These are phyloP conservation scores for Aporophyla nigra DNA, from an alignment of 2,888 invertebrate genomes.

Conservation along the genomic window DNA sequence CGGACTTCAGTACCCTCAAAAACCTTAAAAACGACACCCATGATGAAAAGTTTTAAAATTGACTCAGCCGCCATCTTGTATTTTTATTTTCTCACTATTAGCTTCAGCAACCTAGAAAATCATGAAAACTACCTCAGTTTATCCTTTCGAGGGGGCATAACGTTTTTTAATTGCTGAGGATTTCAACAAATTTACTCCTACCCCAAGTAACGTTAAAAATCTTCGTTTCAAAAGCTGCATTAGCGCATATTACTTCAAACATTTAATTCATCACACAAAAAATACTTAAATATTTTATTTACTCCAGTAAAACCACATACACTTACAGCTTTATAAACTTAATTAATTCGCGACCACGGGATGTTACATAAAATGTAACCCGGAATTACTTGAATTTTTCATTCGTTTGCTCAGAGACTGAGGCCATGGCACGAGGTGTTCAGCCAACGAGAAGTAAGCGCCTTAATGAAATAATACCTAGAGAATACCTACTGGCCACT, in stretches of 20 bases:
- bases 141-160: too few relatives aligned
- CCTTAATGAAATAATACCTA: slow-evolving; percentile 52
- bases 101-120: too few relatives aligned
- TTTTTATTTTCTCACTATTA: too few relatives aligned
- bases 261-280: neutral
- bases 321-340: slow-evolving; percentile 38
- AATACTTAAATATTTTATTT: slow-evolving; percentile 9
- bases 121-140: too few relatives aligned
- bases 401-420: slow-evolving; percentile 18
- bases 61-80: too few relatives aligned
- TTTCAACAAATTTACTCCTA: too few relatives aligned
- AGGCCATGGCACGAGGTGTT: slow-evolving; percentile 18
- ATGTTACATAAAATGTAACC: slow-evolving; percentile 24
- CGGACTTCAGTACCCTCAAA: too few relatives aligned
- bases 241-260: neutral
- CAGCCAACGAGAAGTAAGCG: slow-evolving; percentile 44
- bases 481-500: slow-evolving; percentile 10
- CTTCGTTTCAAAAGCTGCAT: too few relatives aligned
- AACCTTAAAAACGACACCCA: too few relatives aligned
- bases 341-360: slow-evolving; percentile 49
- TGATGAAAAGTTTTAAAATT: too few relatives aligned
- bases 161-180: too few relatives aligned
- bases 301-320: neutral
- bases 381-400: slow-evolving; percentile 53
- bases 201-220: too few relatives aligned